phyloP scores from a whole-genome alignment of 1,140 invertebrate genomes.

The Colletes latitarsis region DNA sequence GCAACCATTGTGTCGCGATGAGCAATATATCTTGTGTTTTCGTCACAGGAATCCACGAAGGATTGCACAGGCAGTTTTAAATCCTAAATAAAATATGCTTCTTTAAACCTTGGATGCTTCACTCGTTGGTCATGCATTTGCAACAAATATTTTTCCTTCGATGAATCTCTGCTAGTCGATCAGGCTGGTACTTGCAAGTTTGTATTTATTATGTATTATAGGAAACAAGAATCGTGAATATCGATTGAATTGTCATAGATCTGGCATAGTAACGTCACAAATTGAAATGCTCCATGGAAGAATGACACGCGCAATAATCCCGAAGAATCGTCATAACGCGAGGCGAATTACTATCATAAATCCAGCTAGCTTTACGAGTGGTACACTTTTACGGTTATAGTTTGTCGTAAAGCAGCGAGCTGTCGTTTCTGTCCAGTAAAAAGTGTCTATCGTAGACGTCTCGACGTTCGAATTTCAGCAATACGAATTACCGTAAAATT shows the following conservation, averaged over 20 bases:
- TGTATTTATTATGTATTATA: neutral
- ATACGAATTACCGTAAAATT: neutral
- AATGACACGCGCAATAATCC: conserved; percentile 6
- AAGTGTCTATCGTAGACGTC: neutral
- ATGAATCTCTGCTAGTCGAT: too few relatives aligned
- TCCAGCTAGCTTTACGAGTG: conserved; percentile 1
- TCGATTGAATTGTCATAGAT: neutral
- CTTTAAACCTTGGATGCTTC: too few relatives aligned
- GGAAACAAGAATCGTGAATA: neutral
- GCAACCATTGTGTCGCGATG: too few relatives aligned
- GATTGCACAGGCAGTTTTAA: too few relatives aligned
- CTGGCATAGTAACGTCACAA: neutral
- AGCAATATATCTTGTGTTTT: too few relatives aligned
- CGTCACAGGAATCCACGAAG: too few relatives aligned
- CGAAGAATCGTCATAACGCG: conserved; percentile 15
- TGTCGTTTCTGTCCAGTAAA: neutral
- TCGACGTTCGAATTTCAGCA: neutral
- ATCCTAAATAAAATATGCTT: too few relatives aligned
- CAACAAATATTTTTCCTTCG: too few relatives aligned
- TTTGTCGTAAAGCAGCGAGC: conserved; percentile 13
- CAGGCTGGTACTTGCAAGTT: too few relatives aligned
- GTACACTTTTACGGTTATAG: conserved; percentile 22
- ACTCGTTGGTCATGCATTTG: too few relatives aligned
- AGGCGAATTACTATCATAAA: conserved; percentile 27
- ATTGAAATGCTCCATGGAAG: conserved; percentile 3